Evolutionary conservation across 2,888 invertebrate genomes (phyloP).

Genomic region (Dyspetes luteomarginatus): DNA sequence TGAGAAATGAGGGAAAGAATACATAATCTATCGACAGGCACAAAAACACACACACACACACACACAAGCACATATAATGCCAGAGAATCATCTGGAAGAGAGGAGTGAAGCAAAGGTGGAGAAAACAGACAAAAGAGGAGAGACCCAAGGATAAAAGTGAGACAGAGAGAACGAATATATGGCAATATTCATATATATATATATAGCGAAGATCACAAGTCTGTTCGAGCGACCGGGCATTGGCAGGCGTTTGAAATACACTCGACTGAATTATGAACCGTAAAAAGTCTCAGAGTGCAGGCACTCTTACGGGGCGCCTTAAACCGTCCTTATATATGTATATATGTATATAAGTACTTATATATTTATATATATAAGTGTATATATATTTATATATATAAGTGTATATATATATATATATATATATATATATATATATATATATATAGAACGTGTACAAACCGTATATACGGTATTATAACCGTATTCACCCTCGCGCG

Average conservation of each 20-base stretch:
- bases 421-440: neutral
- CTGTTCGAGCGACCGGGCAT: conserved; percentile 69
- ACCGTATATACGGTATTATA: conserved; percentile 73
- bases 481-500: conserved; percentile 79
- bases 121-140: conserved; percentile 35
- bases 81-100: neutral
- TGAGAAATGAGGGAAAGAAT: conserved; percentile 59
- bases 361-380: neutral
- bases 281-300: conserved; percentile 77
- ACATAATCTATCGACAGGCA: conserved; percentile 22
- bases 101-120: conserved; percentile 16
- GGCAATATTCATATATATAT: conserved; percentile 25
- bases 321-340: conserved; percentile 30
- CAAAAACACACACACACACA: neutral
- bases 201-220: conserved; percentile 44
- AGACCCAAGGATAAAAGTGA: conserved; percentile 34
- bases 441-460: conserved; percentile 63
- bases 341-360: neutral
- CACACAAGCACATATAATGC: conserved; percentile 48
- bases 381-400: neutral
- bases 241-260: conserved; percentile 83
- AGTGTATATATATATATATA: neutral
- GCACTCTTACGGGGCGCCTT: conserved; percentile 64
- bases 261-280: conserved; percentile 83
- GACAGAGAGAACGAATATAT: conserved; percentile 15